phyloP scores from a whole-genome alignment of 2,113 vertebrate genomes.

The Gobio gobio region DNA sequence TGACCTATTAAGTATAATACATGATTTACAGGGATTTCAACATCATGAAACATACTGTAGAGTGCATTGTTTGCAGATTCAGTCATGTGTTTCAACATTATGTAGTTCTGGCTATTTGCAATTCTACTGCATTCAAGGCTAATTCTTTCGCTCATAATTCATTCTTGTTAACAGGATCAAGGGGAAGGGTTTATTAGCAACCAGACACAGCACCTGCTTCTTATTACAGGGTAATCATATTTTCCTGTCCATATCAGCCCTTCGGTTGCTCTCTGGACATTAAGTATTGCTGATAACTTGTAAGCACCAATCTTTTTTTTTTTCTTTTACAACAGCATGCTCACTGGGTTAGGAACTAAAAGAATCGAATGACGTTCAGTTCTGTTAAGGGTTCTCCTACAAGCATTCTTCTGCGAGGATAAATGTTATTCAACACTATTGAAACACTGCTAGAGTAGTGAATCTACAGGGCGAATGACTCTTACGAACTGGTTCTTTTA shows the following conservation, averaged over 20 bases:
- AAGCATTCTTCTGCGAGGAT: not conserved
- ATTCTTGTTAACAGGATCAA: constrained; percentile 26
- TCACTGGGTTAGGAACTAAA: not conserved
- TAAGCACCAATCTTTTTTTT: constrained; percentile 52
- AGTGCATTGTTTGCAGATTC: not conserved
- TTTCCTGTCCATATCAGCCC: constrained; percentile 63
- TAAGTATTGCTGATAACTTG: constrained; percentile 64
- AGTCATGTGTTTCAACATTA: not conserved
- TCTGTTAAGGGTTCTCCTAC: not conserved
- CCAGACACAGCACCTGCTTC: constrained; percentile 67
- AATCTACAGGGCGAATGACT: not conserved
- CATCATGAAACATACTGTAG: not conserved
- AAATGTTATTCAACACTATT: not conserved
- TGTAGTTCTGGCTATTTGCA: constrained; percentile 3
- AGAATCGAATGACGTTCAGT: not conserved
- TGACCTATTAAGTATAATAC: constrained; percentile 26
- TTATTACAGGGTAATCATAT: constrained; percentile 74
- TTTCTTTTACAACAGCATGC: constrained; percentile 53
- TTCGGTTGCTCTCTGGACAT: constrained; percentile 63
- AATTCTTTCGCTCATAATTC: constrained; percentile 66
- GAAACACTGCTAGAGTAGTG: not conserved
- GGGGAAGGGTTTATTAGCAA: constrained; percentile 4
- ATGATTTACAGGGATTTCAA: constrained; percentile 11
- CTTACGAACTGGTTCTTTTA: not conserved
- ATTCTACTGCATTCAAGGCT: constrained; percentile 66